A percentile compares a stretch with the other conserved stretches of the same genome.
Evolutionary conservation across 2,113 vertebrate genomes (phyloP).

Genomic region (Proteles cristata): DNA sequence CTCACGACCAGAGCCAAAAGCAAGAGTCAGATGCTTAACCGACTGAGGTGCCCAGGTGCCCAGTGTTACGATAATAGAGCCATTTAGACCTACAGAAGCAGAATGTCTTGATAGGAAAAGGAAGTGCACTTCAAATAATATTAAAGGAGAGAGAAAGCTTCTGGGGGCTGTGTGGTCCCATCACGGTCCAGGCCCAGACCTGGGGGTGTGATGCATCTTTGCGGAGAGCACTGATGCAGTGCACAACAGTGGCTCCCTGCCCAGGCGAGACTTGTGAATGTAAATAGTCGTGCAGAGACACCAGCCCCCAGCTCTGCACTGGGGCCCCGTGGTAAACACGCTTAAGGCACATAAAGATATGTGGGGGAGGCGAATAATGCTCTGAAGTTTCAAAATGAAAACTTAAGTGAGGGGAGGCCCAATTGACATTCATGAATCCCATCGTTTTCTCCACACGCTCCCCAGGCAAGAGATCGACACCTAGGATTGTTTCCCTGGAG

Average conservation of each 20-base stretch:
- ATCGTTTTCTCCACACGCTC: constrained; percentile 47
- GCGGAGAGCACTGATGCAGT: not conserved
- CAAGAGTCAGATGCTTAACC: too few species aligned
- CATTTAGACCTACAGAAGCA: not conserved
- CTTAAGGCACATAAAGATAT: constrained; percentile 73
- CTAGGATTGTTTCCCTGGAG: constrained; percentile 74
- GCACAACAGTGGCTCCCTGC: not conserved
- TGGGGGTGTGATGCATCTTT: not conserved
- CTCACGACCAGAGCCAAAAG: too few species aligned
- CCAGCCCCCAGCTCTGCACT: not conserved
- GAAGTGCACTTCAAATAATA: not conserved
- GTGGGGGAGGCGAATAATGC: not conserved
- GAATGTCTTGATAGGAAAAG: not conserved
- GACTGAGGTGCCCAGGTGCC: too few species aligned
- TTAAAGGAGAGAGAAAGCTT: not conserved
- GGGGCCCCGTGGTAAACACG: constrained; percentile 48
- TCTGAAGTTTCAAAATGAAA: constrained; percentile 68
- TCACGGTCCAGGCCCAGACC: not conserved
- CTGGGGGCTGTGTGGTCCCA: not conserved
- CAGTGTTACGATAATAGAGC: not conserved
- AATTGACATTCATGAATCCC: constrained; percentile 81
- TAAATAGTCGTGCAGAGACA: constrained; percentile 52
- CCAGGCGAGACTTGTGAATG: not conserved
- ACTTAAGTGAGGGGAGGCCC: constrained; percentile 45
- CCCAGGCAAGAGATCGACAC: constrained; percentile 74